These are phyloP conservation scores for Thymelicus acteon DNA, from an alignment of 2,888 invertebrate species.

Conservation along the genomic window DNA sequence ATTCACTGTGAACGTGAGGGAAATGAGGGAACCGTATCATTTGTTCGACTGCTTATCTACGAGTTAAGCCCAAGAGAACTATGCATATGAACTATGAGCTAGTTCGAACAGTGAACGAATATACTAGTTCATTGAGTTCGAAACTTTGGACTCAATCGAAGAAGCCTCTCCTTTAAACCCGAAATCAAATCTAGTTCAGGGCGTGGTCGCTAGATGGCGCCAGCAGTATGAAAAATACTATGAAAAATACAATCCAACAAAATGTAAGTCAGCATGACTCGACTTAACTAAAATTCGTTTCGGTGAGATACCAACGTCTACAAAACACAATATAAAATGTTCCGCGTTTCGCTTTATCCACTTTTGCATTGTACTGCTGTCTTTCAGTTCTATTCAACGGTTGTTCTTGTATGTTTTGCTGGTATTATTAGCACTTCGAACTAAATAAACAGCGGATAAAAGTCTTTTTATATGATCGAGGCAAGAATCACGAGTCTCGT, in stretches of 20 bases:
- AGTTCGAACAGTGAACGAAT: too few relatives aligned
- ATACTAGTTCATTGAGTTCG: too few relatives aligned
- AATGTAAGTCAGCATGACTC: slow-evolving; percentile 1
- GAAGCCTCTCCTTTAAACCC: too few relatives aligned
- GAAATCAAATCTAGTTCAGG: too few relatives aligned
- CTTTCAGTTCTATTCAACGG: slow-evolving; percentile 12
- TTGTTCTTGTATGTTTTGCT: background rate
- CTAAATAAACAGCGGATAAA: slow-evolving; percentile 11
- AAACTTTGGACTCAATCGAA: too few relatives aligned
- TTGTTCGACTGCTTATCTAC: too few relatives aligned
- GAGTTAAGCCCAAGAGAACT: too few relatives aligned
- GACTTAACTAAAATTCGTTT: slow-evolving; percentile 9
- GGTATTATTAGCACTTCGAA: background rate
- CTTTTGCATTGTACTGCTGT: slow-evolving; percentile 2
- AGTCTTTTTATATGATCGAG: slow-evolving; percentile 1
- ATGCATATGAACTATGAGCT: too few relatives aligned
- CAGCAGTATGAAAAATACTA: background rate
- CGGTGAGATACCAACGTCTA: background rate
- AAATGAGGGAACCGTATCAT: too few relatives aligned
- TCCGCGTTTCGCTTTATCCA: slow-evolving; percentile 1
- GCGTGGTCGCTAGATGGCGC: background rate
- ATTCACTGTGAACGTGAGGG: too few relatives aligned
- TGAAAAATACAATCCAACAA: background rate
- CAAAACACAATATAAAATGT: slow-evolving; percentile 8
- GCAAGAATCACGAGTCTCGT: background rate